A percentile compares a stretch with the other conserved stretches of the same genome.
Evolutionary conservation across 2,113 vertebrate genomes (phyloP).

Genomic region (Megaptera novaeangliae): DNA sequence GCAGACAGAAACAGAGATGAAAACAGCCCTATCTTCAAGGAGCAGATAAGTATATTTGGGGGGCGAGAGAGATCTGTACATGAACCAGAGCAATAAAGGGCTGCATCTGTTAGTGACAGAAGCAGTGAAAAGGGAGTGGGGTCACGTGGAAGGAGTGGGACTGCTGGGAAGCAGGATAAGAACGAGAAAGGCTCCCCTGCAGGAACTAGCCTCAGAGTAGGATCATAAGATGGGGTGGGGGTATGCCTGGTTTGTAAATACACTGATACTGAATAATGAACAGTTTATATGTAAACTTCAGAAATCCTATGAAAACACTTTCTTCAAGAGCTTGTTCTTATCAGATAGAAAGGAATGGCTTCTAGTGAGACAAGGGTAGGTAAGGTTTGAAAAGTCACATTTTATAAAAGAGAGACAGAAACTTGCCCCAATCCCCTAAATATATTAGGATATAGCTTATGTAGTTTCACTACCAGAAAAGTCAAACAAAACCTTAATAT

Average conservation of each 20-base stretch:
- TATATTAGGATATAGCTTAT: background rate
- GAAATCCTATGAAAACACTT: background rate
- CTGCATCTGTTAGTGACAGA: background rate
- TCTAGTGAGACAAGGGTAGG: background rate
- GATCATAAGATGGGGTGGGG: background rate
- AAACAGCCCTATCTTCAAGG: background rate
- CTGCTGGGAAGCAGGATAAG: background rate
- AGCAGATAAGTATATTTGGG: background rate
- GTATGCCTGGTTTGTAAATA: slow-evolving; percentile 10
- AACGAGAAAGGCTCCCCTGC: background rate
- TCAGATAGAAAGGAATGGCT: background rate
- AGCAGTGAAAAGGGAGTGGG: background rate
- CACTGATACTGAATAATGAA: background rate
- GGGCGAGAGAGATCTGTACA: background rate
- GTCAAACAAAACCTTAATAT: background rate
- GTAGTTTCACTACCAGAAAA: background rate
- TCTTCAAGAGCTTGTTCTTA: slow-evolving; percentile 25
- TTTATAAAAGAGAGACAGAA: background rate
- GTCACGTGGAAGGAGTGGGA: background rate
- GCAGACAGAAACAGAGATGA: background rate
- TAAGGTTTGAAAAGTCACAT: background rate
- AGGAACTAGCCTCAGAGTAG: background rate
- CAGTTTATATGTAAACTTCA: slow-evolving; percentile 12
- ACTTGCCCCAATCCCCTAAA: background rate
- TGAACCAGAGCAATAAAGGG: background rate